These are phyloP conservation scores for Heliothis peltigera DNA, from an alignment of 2,888 invertebrate species.

Conservation along the genomic window DNA sequence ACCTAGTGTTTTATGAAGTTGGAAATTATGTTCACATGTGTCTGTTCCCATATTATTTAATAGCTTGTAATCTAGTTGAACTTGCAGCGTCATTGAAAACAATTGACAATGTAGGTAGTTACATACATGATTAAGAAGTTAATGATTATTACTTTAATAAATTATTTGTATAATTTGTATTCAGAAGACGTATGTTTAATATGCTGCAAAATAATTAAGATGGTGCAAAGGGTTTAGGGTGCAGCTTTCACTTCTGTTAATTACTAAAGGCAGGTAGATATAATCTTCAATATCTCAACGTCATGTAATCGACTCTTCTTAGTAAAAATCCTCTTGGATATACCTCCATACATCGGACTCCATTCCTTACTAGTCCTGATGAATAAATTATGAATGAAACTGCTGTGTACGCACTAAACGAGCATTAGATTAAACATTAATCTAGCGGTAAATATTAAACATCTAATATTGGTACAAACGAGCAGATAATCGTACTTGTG, in stretches of 20 bases:
- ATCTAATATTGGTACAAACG: slow-evolving; percentile 36
- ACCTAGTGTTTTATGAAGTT: slow-evolving; percentile 3
- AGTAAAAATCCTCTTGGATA: neutral
- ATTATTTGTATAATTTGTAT: too few species aligned
- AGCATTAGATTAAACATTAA: slow-evolving; percentile 33
- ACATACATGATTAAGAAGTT: neutral
- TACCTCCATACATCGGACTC: neutral
- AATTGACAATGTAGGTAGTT: neutral
- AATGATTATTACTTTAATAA: too few species aligned
- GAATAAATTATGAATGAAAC: slow-evolving; percentile 18
- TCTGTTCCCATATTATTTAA: slow-evolving; percentile 24
- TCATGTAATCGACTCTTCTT: neutral
- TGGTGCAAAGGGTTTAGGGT: too few species aligned
- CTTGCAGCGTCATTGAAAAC: slow-evolving; percentile 10
- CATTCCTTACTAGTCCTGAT: neutral
- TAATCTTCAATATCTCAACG: too few species aligned
- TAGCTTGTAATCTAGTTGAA: slow-evolving; percentile 19
- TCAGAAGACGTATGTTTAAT: too few species aligned
- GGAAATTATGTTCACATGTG: slow-evolving; percentile 29
- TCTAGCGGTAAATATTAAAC: slow-evolving; percentile 35
- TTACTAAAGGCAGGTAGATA: too few species aligned
- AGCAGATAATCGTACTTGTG: slow-evolving; percentile 37
- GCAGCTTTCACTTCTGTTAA: too few species aligned
- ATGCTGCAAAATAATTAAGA: too few species aligned
- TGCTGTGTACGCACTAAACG: slow-evolving; percentile 14